Percentiles rank a stretch among this genome's conserved stretches.
These are phyloP conservation scores for Ophiothrix spiculata DNA, from an alignment of 35 echinoderm and acorn worm species.

Conservation along the genomic window DNA sequence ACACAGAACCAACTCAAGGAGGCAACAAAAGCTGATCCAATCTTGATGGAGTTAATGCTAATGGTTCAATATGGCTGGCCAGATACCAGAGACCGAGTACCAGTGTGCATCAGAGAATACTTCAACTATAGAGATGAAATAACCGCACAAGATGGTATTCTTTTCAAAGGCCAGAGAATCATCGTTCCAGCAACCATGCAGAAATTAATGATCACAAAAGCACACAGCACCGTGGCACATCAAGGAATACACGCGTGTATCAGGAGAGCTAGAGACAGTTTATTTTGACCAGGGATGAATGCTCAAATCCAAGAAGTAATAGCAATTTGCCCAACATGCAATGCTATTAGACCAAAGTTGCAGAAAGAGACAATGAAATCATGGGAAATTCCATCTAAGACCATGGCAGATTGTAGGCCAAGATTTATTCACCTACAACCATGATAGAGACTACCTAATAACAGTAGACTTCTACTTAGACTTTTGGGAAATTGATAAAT, in stretches of 20 bases:
- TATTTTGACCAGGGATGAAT: slow-evolving; percentile 29
- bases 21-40: slow-evolving; percentile 3
- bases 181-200: slow-evolving; percentile 39
- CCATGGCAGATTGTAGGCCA: slow-evolving; percentile 42
- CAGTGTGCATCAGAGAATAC: slow-evolving; percentile 40
- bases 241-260: slow-evolving; percentile 39
- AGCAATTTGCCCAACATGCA: slow-evolving; percentile 30
- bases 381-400: slow-evolving; percentile 19
- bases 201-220: slow-evolving; percentile 8
- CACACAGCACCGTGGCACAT: slow-evolving; percentile 30
- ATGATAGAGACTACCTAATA: slow-evolving; percentile 28
- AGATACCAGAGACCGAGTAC: slow-evolving; percentile 25
- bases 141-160: slow-evolving; percentile 64
- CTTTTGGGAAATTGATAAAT: slow-evolving; percentile 50
- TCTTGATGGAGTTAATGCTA: slow-evolving; percentile 38
- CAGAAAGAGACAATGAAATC: slow-evolving; percentile 49
- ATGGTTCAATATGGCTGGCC: slow-evolving; percentile 59
- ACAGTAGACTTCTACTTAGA: slow-evolving; percentile 56
- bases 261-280: background rate
- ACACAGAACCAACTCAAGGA: slow-evolving; percentile 22
- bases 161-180: slow-evolving; percentile 53
- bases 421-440: slow-evolving; percentile 31
- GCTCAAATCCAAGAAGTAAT: slow-evolving; percentile 19
- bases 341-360: slow-evolving; percentile 12
- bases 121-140: slow-evolving; percentile 63